A percentile compares a stretch with the other conserved stretches of the same genome.
These are phyloP conservation scores for Tromatobia lineatoria DNA, from an alignment of 2,888 invertebrate genomes.

Conservation along the genomic window DNA sequence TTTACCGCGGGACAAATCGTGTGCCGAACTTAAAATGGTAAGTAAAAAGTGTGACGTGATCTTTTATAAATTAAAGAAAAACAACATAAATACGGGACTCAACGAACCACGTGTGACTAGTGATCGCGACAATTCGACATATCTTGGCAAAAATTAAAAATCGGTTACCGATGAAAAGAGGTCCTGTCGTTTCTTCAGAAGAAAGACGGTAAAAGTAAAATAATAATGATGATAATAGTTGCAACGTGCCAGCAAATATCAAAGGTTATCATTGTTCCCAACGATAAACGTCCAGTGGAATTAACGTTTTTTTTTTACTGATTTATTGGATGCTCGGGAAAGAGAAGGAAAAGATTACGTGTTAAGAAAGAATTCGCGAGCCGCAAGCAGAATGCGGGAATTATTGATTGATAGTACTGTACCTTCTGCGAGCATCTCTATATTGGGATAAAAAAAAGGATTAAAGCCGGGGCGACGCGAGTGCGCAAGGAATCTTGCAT, in stretches of 20 bases:
- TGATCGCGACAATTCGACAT: conserved; percentile 18
- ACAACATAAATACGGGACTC: neutral
- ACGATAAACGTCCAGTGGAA: conserved; percentile 39
- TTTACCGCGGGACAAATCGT: conserved; percentile 51
- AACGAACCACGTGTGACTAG: conserved; percentile 54
- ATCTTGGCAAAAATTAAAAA: neutral
- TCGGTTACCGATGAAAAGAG: neutral
- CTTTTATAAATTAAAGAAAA: conserved; percentile 12
- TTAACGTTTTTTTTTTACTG: conserved; percentile 12
- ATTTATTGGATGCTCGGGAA: conserved; percentile 15
- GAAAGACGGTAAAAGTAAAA: conserved; percentile 22
- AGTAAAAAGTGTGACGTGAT: conserved; percentile 69
- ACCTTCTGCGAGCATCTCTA: neutral
- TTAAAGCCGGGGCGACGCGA: conserved; percentile 12
- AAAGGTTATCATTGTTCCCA: conserved; percentile 74
- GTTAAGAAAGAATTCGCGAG: conserved; percentile 24
- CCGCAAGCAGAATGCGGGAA: conserved; percentile 12
- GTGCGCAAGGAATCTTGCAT: conserved; percentile 28
- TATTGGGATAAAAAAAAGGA: conserved; percentile 13
- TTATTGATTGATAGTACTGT: conserved; percentile 15
- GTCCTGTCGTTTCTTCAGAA: neutral
- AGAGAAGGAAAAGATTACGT: conserved; percentile 5
- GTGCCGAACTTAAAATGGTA: conserved; percentile 73
- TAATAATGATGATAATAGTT: conserved; percentile 35
- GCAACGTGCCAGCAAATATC: conserved; percentile 70